Base-by-base conservation (phyloP, 1,140 invertebrate genomes). In the Pectinophora gossypiella region DNA sequence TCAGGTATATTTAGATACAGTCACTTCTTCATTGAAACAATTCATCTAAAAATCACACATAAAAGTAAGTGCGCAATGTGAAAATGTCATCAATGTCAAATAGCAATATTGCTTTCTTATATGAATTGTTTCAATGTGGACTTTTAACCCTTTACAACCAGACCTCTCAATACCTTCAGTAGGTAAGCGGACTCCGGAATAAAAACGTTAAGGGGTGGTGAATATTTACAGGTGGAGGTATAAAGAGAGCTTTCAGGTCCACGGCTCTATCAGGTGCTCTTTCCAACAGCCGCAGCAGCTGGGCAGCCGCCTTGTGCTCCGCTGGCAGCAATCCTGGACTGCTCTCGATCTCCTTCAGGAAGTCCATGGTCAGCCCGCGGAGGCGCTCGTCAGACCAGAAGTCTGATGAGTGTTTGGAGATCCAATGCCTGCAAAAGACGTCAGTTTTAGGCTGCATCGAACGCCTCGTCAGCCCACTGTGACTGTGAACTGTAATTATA, bases 271-370 rank as follows among this genome's bases (percentile, higher is more conserved):
- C 85, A 0, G 80, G 85, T 1, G 65, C 94, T 53, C 95, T 93
- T 20, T 93, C 94, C 5, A 98, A 89, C 15, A 97, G 87, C 46
- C 95, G 89, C 12, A 97, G 85, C 15, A 98, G 75, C 76, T 97
- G 93, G 38, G 92, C 90, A 0, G 96, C 96, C 0, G 95, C 94
- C 76, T 97, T 96, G 71, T 97, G 95, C 73, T 98, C 96, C 0
- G 95, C 94, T 0, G 96, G 95, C 22, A 97, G 85, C n/a, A 98
- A 83, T 62, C 94, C 95, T 0, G 94, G 93, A 67, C 94, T 96
- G 62, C 92, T 93, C 23, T 95, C 92, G 55, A 98, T 95, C 67
- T 98, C 96, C 59, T 97, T 96, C 13, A 98, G 85, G 76, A 98
- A 96, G 61, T 96, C 94, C 49, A 95, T 94, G 0, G 96, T 95